These are phyloP conservation scores for Pseudomyrmex dendroicus DNA, from an alignment of 1,140 invertebrate genomes.

Conservation along the genomic window DNA sequence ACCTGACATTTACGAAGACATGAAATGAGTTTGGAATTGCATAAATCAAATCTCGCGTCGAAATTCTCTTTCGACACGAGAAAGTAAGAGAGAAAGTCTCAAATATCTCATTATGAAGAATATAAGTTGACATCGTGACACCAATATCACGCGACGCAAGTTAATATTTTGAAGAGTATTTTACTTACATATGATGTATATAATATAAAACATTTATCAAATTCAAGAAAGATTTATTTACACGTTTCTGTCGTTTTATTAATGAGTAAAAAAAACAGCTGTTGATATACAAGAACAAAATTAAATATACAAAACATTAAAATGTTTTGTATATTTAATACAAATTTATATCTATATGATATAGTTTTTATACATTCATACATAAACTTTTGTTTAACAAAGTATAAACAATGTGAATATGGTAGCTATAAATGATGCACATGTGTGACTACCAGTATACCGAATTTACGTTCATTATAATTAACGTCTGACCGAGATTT, in stretches of 20 bases:
- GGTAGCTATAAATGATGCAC: not conserved
- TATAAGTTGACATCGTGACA: conserved; percentile 16
- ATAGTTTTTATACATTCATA: no score
- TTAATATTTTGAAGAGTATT: not conserved
- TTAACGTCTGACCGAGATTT: not conserved
- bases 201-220: not conserved
- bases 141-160: conserved; percentile 7
- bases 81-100: conserved; percentile 32
- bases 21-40: not conserved
- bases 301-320: no score
- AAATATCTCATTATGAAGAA: conserved; percentile 22
- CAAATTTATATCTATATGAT: no score
- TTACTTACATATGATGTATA: not conserved
- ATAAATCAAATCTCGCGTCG: not conserved
- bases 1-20: not conserved
- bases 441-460: not conserved
- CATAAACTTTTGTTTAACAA: no score
- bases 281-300: no score
- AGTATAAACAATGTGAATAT: not conserved
- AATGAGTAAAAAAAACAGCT: no score
- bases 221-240: not conserved
- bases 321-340: no score
- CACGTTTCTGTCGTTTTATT: not conserved
- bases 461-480: not conserved
- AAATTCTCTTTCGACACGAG: not conserved